Percentiles rank a stretch among this genome's conserved stretches.
Evolutionary conservation across 1,140 invertebrate species (phyloP).

Genomic region (Acromyrmex heyeri): DNA sequence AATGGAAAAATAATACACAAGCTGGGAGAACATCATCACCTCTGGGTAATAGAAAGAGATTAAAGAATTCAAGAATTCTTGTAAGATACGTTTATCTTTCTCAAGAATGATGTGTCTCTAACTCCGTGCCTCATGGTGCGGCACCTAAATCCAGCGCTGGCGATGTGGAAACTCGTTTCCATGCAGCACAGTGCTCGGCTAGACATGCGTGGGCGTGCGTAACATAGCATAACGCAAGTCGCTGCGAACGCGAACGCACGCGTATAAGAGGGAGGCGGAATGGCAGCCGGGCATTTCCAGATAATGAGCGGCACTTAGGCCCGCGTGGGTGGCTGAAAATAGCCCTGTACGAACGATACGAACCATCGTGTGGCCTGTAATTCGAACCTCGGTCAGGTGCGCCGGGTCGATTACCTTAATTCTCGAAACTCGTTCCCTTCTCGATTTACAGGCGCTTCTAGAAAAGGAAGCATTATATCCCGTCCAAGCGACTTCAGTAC

Average conservation of each 20-base stretch:
- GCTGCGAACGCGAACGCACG: conserved; percentile 35
- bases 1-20: too few relatives aligned
- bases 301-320: conserved; percentile 67
- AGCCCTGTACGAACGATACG: conserved; percentile 59
- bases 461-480: conserved; percentile 32
- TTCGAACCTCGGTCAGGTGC: conserved; percentile 74
- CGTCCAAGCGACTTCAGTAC: conserved; percentile 27
- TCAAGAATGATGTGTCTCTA: not conserved
- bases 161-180: conserved; percentile 68
- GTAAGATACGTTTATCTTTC: conserved; percentile 12
- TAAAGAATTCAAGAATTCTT: not conserved
- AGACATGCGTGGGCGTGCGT: conserved; percentile 73
- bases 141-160: conserved; percentile 51
- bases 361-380: conserved; percentile 53
- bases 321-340: conserved; percentile 74
- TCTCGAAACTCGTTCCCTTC: conserved; percentile 75
- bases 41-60: not conserved
- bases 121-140: not conserved
- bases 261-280: conserved; percentile 62
- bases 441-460: conserved; percentile 68
- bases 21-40: not conserved
- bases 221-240: conserved; percentile 65
- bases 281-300: conserved; percentile 64
- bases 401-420: conserved; percentile 76
- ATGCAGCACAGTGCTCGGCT: conserved; percentile 46